phyloP scores from a whole-genome alignment of 2,888 invertebrate species.

The Bombylius major region DNA sequence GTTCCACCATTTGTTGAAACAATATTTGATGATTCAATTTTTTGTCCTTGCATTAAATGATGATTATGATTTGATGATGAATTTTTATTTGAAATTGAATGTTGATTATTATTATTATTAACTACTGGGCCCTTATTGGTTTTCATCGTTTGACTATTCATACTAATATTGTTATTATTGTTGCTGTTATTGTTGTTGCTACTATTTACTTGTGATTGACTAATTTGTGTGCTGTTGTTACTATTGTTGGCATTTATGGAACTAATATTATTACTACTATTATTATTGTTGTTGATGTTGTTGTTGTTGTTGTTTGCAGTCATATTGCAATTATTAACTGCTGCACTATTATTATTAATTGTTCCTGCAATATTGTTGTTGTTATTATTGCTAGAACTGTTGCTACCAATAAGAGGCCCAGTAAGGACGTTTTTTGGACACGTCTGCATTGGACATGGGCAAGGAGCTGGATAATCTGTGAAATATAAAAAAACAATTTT shows the following conservation, averaged over 20 bases:
- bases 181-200: conserved; percentile 6
- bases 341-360: conserved; percentile 10
- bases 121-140: conserved; percentile 34
- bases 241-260: conserved; percentile 5
- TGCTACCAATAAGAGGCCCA: conserved; percentile 97
- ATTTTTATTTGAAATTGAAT: background rate
- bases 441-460: conserved; percentile 85
- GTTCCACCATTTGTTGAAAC: conserved; percentile 4
- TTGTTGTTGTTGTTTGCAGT: conserved; percentile 14
- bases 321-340: conserved; percentile 3
- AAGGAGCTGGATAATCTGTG: conserved; percentile 45
- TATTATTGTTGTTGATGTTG: conserved; percentile 21
- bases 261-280: conserved; percentile 13
- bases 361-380: conserved; percentile 23
- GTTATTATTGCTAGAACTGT: conserved; percentile 48
- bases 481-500: conserved; percentile 28
- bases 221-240: background rate
- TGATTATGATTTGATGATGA: conserved; percentile 4
- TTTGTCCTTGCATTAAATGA: conserved; percentile 8
- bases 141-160: conserved; percentile 23
- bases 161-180: conserved; percentile 12
- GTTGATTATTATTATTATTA: conserved; percentile 7
- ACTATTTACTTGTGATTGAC: conserved; percentile 1
- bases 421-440: conserved; percentile 98
- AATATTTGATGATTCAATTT: conserved; percentile 7